phyloP scores from a whole-genome alignment of 2,888 invertebrate genomes.

The Oscheius sp. region DNA sequence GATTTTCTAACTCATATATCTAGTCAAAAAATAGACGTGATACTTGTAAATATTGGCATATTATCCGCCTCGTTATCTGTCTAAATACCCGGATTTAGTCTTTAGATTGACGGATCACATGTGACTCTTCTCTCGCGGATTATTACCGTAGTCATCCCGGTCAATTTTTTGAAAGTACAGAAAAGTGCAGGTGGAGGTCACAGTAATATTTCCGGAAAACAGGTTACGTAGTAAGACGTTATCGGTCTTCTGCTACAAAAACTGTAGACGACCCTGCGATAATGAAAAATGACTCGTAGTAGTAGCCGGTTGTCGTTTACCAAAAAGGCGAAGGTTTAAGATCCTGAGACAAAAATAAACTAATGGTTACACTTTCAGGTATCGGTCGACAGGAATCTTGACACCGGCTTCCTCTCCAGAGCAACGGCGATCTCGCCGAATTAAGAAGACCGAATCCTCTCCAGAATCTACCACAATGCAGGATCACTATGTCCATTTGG shows the following conservation, averaged over 20 bases:
- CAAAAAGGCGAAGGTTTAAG: not conserved
- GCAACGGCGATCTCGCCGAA: slow-evolving; percentile 45
- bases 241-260: too few species aligned
- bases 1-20: too few species aligned
- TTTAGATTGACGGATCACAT: too few species aligned
- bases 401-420: slow-evolving; percentile 70
- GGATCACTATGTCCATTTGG: not conserved
- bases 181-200: too few species aligned
- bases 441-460: slow-evolving; percentile 23
- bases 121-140: not conserved
- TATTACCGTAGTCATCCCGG: not conserved
- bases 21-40: too few species aligned
- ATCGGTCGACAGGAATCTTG: slow-evolving; percentile 69
- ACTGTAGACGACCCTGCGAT: not conserved
- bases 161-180: not conserved
- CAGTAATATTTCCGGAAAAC: too few species aligned
- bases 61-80: too few species aligned
- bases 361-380: slow-evolving; percentile 52
- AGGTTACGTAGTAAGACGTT: too few species aligned
- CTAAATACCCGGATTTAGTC: too few species aligned
- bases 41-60: too few species aligned
- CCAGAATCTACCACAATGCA: slow-evolving; percentile 5
- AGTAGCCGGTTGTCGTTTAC: not conserved
- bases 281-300: not conserved
- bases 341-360: not conserved